Base-by-base conservation (phyloP, 2,888 invertebrate species). In the Ariolimax columbianus region DNA sequence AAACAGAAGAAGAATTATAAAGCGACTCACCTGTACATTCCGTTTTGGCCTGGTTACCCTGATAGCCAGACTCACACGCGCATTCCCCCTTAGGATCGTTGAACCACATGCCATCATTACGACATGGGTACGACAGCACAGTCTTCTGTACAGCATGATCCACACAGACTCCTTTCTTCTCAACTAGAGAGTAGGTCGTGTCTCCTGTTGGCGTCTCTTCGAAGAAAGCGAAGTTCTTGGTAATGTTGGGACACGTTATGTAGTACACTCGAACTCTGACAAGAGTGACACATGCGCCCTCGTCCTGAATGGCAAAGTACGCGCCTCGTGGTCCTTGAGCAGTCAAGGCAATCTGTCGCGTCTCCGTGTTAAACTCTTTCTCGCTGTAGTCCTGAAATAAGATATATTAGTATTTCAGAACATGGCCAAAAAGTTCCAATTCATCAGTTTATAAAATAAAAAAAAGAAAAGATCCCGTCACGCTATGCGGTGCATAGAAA, bases 251-350 rank as follows among this genome's bases (percentile, higher is more conserved):
- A 94, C 99, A 99, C 55, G 97, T 97, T 90, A 98, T 97, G 94
- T 99, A 99, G 95, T 98, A 99, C 33, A 99, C 96, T 95, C 95
- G 92, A 55, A 99, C 97, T 78, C 98, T 98, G 78, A 99, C 95
- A 59, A 99, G 96, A 68, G 98, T 98, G 90, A 99, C 97, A 94
- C 99, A 99, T 14, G 99, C 98, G 19, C 99, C 99, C 94, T 98
- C 98, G 95, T 99, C 99, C 92, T 98, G 96, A 94, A 99, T 98
- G 51, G 99, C 99, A 94, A 99, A 98, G 93, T 99, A 99, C 19
- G 99, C 98, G 68, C 99, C 98, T 94, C 88, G 87, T 51, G 90
- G 86, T 43, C 97, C 97, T 36, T 66, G 72, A 93, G 98, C 98
- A 86, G 97, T 97, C 26, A 99, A 97, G 26, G 98, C 97, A 66